phyloP scores from a whole-genome alignment of 2,888 invertebrate genomes.

The Tanypteryx hageni region DNA sequence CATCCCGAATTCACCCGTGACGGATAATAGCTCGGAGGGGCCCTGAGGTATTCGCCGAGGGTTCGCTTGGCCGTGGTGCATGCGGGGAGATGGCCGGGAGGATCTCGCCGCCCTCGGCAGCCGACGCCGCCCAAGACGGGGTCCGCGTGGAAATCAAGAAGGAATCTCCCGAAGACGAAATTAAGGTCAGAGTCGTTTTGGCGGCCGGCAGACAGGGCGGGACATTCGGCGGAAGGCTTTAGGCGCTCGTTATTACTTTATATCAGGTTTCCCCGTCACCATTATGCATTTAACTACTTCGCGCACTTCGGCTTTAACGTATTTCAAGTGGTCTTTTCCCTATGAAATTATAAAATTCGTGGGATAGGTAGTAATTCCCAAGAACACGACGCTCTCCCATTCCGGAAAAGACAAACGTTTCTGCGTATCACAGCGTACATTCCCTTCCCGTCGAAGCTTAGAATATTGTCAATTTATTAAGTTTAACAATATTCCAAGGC shows the following conservation, averaged over 20 bases:
- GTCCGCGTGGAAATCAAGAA: conserved; percentile 44
- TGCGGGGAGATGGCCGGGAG: conserved; percentile 23
- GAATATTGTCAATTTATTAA: not conserved
- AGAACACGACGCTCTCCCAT: not conserved
- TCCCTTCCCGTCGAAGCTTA: too few relatives aligned
- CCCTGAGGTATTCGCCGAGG: too few relatives aligned
- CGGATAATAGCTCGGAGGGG: not conserved
- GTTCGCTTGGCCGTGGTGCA: not conserved
- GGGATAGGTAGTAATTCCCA: not conserved
- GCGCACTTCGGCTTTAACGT: too few relatives aligned
- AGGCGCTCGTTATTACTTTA: too few relatives aligned
- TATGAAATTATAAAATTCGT: not conserved
- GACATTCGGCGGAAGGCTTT: too few relatives aligned
- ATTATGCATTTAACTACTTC: too few relatives aligned
- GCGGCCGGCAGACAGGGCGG: too few relatives aligned
- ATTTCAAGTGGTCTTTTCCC: too few relatives aligned
- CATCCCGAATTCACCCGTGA: not conserved
- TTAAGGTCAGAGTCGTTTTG: not conserved
- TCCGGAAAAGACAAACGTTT: too few relatives aligned
- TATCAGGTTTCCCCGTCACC: too few relatives aligned
- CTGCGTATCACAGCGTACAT: too few relatives aligned
- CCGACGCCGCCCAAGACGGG: not conserved
- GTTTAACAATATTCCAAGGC: not conserved
- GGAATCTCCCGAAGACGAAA: conserved; percentile 52
- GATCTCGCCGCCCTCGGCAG: not conserved